Evolutionary conservation across 2,888 invertebrate genomes (phyloP), one percentile per base, ranked within the genome.

Genomic region (Diachrysia chrysitis): DNA sequence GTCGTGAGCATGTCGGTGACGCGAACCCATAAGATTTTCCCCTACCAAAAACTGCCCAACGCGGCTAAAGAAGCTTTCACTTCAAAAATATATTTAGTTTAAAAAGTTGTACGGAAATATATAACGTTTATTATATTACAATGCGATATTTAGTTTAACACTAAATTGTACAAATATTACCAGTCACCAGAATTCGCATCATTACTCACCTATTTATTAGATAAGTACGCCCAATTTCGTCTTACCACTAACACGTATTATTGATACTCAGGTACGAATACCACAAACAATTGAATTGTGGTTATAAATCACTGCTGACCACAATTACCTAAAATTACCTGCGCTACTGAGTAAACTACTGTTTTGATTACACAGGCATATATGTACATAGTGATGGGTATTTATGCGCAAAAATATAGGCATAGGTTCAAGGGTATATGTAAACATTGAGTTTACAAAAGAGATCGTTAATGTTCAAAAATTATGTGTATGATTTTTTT

Each of bases 211-310:
- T 19, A 76, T 59, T n/a, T 58, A 51, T 48, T 42, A 19, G 29
- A 21, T 59, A 35, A 54, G 23, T 67, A 42, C 54, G 12, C 16
- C 23, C 57, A 58, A 73, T 73, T 58, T 64, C 19, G 53, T 37
- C 59, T 59, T 12, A 32, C 66, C 73, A 58, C 70, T 70, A 66
- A 66, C 48, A 62, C 37, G 25, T 29, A 17, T 25, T 60, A 75
- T 74, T 63, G 70, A 70, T 25, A 37, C 29, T 55, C 54, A 64
- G 48, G 51, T 42, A 21, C 21, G 46, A 42, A 65, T 23, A 75
- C 74, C 74, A 66, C 74, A 74, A 58, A 63, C 58, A 46, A 75
- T 58, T 59, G 42, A 21, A 51, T 60, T 76, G 68, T 71, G 76
- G 71, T 71, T 48, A 54, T 68, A 63, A 71, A 66, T 66, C 46